Percentiles rank a stretch among this genome's conserved stretches.
Evolutionary conservation across 35 echinoderm and acorn worm species (phyloP).

Genomic region (Heliocidaris erythrogramma): DNA sequence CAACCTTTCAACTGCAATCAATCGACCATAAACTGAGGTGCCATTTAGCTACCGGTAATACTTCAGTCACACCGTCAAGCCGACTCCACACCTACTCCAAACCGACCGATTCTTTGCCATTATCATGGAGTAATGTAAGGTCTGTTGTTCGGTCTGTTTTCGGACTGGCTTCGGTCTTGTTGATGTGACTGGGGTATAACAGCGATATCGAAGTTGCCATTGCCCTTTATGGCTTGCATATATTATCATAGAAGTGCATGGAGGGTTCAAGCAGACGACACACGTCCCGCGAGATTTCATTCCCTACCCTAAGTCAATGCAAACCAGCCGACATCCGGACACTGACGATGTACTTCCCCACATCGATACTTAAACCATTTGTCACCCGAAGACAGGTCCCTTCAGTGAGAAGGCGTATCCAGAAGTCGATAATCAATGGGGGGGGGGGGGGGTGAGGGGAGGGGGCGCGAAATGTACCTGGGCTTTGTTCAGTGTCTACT

Average conservation of each 20-base stretch:
- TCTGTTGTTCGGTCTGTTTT: too few species aligned
- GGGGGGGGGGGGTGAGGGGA: neutral
- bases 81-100: too few species aligned
- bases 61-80: too few species aligned
- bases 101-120: too few species aligned
- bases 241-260: constrained; percentile 14
- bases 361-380: constrained; percentile 41
- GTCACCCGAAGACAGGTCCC: neutral
- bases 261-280: constrained; percentile 17
- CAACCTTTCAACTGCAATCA: too few species aligned
- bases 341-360: neutral
- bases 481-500: neutral
- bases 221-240: neutral
- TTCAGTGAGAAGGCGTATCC: neutral
- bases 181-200: too few species aligned
- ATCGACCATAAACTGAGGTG: neutral
- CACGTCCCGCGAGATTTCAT: neutral
- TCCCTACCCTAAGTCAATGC: neutral
- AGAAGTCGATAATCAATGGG: neutral
- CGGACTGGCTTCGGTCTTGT: too few species aligned
- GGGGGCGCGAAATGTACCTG: neutral
- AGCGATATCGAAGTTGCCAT: neutral
- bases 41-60: neutral
- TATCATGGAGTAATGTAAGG: too few species aligned
- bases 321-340: neutral